These are phyloP conservation scores for Julus scandinavius DNA, from an alignment of 2,888 invertebrate species.

Conservation along the genomic window DNA sequence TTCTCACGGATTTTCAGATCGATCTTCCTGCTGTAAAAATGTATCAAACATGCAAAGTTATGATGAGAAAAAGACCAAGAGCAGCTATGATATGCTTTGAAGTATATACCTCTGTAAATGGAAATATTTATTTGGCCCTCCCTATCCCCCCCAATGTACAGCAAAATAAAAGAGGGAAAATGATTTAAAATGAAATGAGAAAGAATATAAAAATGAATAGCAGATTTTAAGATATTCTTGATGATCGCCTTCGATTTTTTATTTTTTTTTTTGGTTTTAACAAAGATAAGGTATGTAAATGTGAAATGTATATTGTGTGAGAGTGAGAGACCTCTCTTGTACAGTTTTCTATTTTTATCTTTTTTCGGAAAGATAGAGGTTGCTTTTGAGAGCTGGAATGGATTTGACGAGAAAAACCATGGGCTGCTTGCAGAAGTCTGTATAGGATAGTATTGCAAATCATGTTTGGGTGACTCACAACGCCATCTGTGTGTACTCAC, in stretches of 20 bases:
- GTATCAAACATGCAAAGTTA: slow-evolving; percentile 38
- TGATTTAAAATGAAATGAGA: background rate
- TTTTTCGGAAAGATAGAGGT: slow-evolving; percentile 39
- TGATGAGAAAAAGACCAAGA: slow-evolving; percentile 44
- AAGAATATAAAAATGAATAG: slow-evolving; percentile 40
- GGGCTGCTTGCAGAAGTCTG: background rate
- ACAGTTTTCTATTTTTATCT: slow-evolving; percentile 46
- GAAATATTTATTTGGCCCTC: slow-evolving; percentile 41
- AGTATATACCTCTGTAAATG: slow-evolving; percentile 46
- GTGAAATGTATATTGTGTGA: slow-evolving; percentile 45
- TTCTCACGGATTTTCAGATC: slow-evolving; percentile 41
- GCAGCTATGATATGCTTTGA: slow-evolving; percentile 43
- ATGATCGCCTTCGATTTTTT: slow-evolving; percentile 29
- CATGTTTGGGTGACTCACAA: background rate
- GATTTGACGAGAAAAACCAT: background rate
- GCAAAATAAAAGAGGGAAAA: slow-evolving; percentile 40
- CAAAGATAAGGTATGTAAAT: slow-evolving; percentile 30
- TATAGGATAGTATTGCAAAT: no score
- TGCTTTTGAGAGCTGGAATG: background rate
- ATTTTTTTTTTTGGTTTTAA: slow-evolving; percentile 15
- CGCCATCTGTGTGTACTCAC: background rate
- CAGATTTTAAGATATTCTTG: slow-evolving; percentile 40
- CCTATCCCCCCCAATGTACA: slow-evolving; percentile 1
- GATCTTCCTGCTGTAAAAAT: slow-evolving; percentile 40
- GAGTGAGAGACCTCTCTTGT: slow-evolving; percentile 45